Base-by-base conservation (phyloP, 2,888 invertebrate genomes). In the Euphydryas editha region DNA sequence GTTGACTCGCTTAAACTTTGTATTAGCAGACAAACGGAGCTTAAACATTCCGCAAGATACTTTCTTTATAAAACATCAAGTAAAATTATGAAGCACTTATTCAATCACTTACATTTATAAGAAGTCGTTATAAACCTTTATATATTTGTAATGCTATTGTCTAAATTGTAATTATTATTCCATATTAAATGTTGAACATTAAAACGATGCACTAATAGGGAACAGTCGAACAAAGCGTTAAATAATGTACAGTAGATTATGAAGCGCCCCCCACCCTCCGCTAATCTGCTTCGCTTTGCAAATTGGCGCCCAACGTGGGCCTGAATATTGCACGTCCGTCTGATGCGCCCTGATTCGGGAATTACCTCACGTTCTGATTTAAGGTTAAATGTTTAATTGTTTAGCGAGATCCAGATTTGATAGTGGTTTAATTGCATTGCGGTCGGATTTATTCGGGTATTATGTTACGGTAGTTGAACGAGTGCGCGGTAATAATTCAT, bases 271-370 rank as follows among this genome's bases (percentile, higher is more conserved):
- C 65, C 59, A n/a, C 18, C 62, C 62, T 36, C 66, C 72, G 66
- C 66, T 73, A 73, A 78, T 75, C 74, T 68, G 71, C 59, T 71
- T 57, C 65, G 72, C 68, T 69, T 74, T 72, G 73, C 73, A 70
- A 65, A 68, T 69, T 67, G 67, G 67, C 57, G 72, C 70, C 72
- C 75, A 66, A 44, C 70, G 69, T 65, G 75, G 63, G 67, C 57
- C 61, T 77, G 73, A 73, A 77, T 76, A 74, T 75, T 77, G 71
- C 69, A 76, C 65, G 72, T 62, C 67, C 47, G 69, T 66, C 70
- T 69, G 69, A 61, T 67, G 68, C 64, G 66, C 49, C 56, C 68
- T 59, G 67, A 64, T 61, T 54, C 64, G 60, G 58, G 67, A 62
- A 68, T 72, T 69, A 70, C 55, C 56, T 49, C 67, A 59, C 63